Conservation (phyloP, 2,113 vertebrate species). For the Corythaixoides concolor region DNA sequence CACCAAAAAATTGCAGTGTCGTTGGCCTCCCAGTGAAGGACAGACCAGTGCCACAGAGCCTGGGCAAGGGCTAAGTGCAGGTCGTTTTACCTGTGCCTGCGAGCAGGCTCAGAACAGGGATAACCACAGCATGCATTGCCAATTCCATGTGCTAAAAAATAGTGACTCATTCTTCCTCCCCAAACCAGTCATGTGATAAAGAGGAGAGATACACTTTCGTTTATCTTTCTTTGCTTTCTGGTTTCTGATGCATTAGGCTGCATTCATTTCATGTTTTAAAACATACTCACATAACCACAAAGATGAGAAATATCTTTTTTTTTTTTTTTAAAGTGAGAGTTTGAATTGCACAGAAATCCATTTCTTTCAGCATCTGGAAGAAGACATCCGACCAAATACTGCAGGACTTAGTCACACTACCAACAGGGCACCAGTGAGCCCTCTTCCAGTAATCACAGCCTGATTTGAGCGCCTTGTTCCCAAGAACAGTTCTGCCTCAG, state of each 20-base stretch:
- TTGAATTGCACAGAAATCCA: not conserved
- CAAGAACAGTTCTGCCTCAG: not conserved
- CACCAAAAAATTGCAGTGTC: not conserved
- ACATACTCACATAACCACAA: not conserved
- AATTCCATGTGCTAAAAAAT: not conserved
- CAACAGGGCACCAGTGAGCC: not conserved
- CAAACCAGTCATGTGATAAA: not conserved
- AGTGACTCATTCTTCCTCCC: conserved; percentile 34
- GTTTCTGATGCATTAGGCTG: not conserved
- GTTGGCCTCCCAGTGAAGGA: not conserved
- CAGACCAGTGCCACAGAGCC: not conserved
- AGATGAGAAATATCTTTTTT: not conserved
- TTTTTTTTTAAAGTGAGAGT: not conserved
- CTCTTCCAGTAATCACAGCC: not conserved
- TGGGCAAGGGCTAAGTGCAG: not conserved
- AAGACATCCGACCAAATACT: not conserved
- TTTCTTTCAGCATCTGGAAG: not conserved
- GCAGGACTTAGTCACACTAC: not conserved
- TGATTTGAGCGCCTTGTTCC: not conserved
- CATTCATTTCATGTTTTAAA: not conserved
- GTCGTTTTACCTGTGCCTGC: not conserved
- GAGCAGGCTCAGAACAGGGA: not conserved
- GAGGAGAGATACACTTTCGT: not conserved
- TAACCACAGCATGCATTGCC: not conserved
- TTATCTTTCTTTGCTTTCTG: conserved; percentile 12